Base-by-base conservation (phyloP, 2,113 vertebrate genomes). In the Hippocampus mohnikei region DNA sequence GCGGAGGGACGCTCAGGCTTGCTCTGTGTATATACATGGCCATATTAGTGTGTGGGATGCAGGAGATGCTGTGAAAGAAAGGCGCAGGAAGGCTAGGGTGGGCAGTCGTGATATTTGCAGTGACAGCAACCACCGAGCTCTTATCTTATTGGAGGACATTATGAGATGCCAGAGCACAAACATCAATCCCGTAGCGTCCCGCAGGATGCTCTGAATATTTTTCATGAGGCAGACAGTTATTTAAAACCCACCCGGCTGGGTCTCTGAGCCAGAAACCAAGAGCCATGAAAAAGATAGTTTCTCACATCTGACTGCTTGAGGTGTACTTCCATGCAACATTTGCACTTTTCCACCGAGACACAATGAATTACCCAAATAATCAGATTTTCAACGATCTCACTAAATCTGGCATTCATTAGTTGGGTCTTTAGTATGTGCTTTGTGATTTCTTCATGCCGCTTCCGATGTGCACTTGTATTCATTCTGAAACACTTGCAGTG, bases 91-190 rank as follows among this genome's bases (percentile, higher is more conserved):
- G 69, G 64, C 20, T 1, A 44, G 60, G 74, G 83, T 80, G 71
- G 77, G 79, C 83, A 81, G 78, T 80, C 87, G 79, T 81, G 83
- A 82, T 74, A 81, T 80, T 79, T 42, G 59, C 74, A 71, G 64
- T 67, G 70, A 77, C 55, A 27, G 55, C 23, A 85, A 84, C 67
- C 73, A 44, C 75, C 77, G 1, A 71, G 83, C 82, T 85, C 80
- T 85, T 81, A 79, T 88, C 84, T 86, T 85, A 86, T 83, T 86
- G 82, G 79, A 74, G 72, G 82, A 83, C 71, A 82, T 88, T 85
- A 88, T 81, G 81, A 81, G 81, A 83, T 66, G 80, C 79, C 83
- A 74, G 85, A 85, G 86, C 85, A 75, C 77, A 81, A 76, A 76
- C 86, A 88, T 83, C 84, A 83, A 85, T 87, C 81, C 86, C 75